A percentile compares a stretch with the other conserved stretches of the same genome.
phyloP scores from a whole-genome alignment of 2,113 vertebrate genomes.

The Athene noctua region DNA sequence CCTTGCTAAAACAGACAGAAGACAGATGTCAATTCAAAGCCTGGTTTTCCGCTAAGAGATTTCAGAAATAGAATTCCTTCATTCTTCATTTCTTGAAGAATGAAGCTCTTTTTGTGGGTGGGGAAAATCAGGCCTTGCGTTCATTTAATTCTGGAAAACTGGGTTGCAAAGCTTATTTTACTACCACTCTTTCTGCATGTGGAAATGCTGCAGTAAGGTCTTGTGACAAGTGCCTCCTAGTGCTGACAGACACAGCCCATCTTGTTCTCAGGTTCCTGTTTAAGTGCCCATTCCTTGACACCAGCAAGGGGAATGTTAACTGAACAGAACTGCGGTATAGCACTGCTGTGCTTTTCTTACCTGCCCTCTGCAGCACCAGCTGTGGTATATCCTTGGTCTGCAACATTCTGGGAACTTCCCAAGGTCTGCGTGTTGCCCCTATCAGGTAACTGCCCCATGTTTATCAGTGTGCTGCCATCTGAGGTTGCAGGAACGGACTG shows the following conservation, averaged over 20 bases:
- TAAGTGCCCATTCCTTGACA: background rate
- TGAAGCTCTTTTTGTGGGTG: background rate
- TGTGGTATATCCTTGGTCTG: slow-evolving; percentile 68
- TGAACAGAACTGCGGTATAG: background rate
- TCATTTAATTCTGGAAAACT: slow-evolving; percentile 23
- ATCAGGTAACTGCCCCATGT: slow-evolving; percentile 64
- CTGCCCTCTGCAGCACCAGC: slow-evolving; percentile 73
- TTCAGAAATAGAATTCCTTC: background rate
- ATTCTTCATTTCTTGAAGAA: background rate
- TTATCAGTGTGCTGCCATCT: slow-evolving; percentile 65
- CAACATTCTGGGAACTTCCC: slow-evolving; percentile 61
- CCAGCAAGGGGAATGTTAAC: background rate
- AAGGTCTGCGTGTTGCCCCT: slow-evolving; percentile 51
- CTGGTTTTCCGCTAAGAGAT: background rate
- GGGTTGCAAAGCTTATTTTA: slow-evolving; percentile 32
- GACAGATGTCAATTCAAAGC: background rate
- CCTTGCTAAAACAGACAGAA: background rate
- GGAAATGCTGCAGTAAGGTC: background rate
- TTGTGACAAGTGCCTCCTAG: background rate
- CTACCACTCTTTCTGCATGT: background rate
- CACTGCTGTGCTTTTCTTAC: slow-evolving; percentile 63
- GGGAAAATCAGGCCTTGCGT: background rate
- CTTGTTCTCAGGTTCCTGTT: background rate
- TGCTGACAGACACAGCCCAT: slow-evolving; percentile 4
- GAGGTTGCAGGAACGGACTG: slow-evolving; percentile 62